A percentile compares a stretch with the other conserved stretches of the same genome.
Evolutionary conservation across 2,113 vertebrate genomes (phyloP).

Genomic region (Halichoerus grypus): DNA sequence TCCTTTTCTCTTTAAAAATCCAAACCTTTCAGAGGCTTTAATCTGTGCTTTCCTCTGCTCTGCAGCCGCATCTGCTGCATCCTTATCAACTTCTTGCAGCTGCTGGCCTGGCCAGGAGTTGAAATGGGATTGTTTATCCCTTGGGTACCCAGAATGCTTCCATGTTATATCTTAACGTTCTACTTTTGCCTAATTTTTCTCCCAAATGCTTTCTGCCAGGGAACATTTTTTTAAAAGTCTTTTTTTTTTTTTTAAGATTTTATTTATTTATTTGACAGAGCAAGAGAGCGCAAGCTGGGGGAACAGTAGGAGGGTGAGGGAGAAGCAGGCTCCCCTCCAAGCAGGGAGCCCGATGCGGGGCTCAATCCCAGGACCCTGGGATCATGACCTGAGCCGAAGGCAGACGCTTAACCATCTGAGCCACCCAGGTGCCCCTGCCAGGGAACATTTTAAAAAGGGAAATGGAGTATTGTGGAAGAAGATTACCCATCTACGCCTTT

Average conservation of each 20-base stretch:
- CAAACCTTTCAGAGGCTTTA: background rate
- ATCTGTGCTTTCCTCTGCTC: background rate
- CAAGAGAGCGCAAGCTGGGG: too few species aligned
- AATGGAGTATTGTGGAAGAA: background rate
- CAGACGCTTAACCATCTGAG: too few species aligned
- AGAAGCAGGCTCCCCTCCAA: too few species aligned
- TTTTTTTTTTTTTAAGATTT: too few species aligned
- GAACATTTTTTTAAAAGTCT: background rate
- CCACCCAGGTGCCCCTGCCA: background rate
- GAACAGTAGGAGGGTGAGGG: too few species aligned
- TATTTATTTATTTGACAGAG: too few species aligned
- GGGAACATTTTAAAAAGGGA: background rate
- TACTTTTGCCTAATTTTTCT: background rate
- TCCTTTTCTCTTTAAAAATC: background rate
- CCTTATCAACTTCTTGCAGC: conserved; percentile 66
- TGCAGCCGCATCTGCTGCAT: background rate
- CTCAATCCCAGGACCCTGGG: too few species aligned
- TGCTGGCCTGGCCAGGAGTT: background rate
- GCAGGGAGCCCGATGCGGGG: too few species aligned
- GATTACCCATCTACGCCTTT: background rate
- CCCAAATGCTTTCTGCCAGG: conserved; percentile 13
- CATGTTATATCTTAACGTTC: background rate
- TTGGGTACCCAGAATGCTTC: background rate
- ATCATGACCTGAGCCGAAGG: too few species aligned
- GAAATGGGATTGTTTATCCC: conserved; percentile 8